Conservation (phyloP, 2,888 invertebrate species). For the Cosmia pyralina region DNA sequence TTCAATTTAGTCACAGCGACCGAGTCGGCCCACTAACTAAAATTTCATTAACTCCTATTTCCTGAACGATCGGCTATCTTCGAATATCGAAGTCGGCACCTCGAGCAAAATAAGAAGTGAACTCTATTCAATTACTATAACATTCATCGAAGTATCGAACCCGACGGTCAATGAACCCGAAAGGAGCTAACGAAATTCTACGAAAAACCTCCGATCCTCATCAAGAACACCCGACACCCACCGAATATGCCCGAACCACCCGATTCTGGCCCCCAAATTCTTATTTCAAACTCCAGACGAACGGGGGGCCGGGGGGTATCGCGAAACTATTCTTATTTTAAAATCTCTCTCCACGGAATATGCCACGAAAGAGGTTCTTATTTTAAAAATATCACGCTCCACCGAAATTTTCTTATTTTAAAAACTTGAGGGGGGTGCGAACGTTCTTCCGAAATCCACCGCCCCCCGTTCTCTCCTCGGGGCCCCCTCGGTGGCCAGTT, state of each 20-base stretch:
- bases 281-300: conserved; percentile 90
- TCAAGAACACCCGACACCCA: conserved; percentile 87
- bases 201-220: conserved; percentile 89
- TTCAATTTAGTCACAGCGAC: conserved; percentile 43
- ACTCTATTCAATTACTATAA: conserved; percentile 84
- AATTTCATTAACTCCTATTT: conserved; percentile 73
- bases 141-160: conserved; percentile 87
- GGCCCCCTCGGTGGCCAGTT: conserved; percentile 84
- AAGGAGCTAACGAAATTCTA: conserved; percentile 87
- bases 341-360: conserved; percentile 90
- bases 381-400: conserved; percentile 90
- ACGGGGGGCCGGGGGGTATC: conserved; percentile 81
- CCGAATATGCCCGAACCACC: conserved; percentile 85
- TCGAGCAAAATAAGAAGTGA: conserved; percentile 67
- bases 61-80: conserved; percentile 67
- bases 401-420: conserved; percentile 90
- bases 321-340: conserved; percentile 90
- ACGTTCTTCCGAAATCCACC: conserved; percentile 88
- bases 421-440: conserved; percentile 86
- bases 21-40: conserved; percentile 64
- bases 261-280: conserved; percentile 88
- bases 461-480: conserved; percentile 69
- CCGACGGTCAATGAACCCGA: conserved; percentile 84
- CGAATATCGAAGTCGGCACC: conserved; percentile 49
- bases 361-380: conserved; percentile 89